Evolutionary conservation across 2,113 vertebrate genomes (phyloP).

Genomic region (Acanthisitta chloris): DNA sequence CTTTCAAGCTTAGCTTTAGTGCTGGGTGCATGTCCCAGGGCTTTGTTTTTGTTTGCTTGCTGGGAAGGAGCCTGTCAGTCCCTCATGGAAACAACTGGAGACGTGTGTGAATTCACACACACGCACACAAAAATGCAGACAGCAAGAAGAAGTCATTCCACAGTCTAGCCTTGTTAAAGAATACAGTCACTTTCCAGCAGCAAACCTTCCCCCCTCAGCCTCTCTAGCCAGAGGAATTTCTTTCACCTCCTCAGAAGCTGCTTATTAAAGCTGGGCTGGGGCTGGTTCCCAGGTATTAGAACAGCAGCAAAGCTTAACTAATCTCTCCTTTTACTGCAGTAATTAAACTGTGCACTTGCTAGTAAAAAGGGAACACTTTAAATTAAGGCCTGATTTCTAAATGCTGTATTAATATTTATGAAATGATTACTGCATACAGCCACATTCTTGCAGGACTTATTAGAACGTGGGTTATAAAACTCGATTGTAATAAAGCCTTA

Average conservation of each 20-base stretch:
- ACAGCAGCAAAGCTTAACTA: constrained; percentile 70
- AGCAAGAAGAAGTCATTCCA: constrained; percentile 70
- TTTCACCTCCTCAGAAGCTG: constrained; percentile 42
- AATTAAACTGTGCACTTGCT: constrained; percentile 73
- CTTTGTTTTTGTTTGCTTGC: not conserved
- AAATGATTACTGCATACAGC: constrained; percentile 68
- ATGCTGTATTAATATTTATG: constrained; percentile 73
- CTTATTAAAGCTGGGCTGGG: constrained; percentile 52
- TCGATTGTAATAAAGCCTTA: constrained; percentile 61
- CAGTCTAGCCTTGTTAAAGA: constrained; percentile 74
- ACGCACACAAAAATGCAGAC: constrained; percentile 63
- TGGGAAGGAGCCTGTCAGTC: not conserved
- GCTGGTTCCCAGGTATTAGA: constrained; percentile 67
- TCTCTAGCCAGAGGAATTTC: constrained; percentile 67
- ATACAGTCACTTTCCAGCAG: constrained; percentile 57
- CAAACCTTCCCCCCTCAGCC: constrained; percentile 36
- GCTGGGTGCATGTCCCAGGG: not conserved
- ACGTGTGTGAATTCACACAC: constrained; percentile 36
- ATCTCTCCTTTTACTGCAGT: constrained; percentile 70
- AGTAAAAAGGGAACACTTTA: constrained; percentile 74
- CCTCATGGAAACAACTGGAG: constrained; percentile 12
- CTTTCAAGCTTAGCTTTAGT: not conserved
- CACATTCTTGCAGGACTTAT: constrained; percentile 70
- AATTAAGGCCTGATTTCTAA: constrained; percentile 65
- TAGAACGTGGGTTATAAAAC: constrained; percentile 32